Base-by-base conservation (phyloP, 1,140 invertebrate species). In the Belonocnema kinseyi region DNA sequence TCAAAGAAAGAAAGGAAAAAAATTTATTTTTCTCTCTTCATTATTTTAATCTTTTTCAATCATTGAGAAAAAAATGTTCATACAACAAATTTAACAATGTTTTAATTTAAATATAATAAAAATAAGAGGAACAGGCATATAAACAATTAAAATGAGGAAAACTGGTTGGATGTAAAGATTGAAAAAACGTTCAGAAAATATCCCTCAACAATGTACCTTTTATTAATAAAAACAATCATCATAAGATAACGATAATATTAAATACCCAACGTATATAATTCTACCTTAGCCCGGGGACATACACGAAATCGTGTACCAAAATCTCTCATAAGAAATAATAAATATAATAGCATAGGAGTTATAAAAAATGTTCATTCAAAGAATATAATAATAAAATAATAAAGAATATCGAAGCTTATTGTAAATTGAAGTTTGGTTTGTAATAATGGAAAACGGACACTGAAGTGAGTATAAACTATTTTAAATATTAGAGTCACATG, bases 131-230 rank as follows among this genome's bases (percentile, higher is more conserved):
- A 56, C n/a, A 56, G 19, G n/a, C 8, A 19, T 56, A 17, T 56
- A n/a, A n/a, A 56, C 8, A 61, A 40, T 14, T 40, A 66, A 33
- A 14, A 40, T 6, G 4, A 66, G 26, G 61, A 46, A 33, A 61
- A 33, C 5, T 21, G 58, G 16, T 66, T 66, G 61, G 16, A 16
- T 77, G 76, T 77, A 75, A 81, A 78, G 17, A 78, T 78, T 78
- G 76, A 79, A 80, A 80, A 80, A 80, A 81, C 81, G 52, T 80
- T 85, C 83, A 87, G 81, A 88, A 89, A 88, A 88, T 87, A 89
- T 89, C 87, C 88, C 89, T 86, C 85, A 90, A 90, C 85, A 87
- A 87, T 83, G 77, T 88, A 80, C 33, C 61, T 84, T 82, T 84
- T 88, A 85, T 89, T 87, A 80, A 85, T 82, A 80, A 77, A 84